Evolutionary conservation across 2,888 invertebrate genomes (phyloP), one percentile per base, ranked within the genome.

Genomic region (Steinernema scapterisci): DNA sequence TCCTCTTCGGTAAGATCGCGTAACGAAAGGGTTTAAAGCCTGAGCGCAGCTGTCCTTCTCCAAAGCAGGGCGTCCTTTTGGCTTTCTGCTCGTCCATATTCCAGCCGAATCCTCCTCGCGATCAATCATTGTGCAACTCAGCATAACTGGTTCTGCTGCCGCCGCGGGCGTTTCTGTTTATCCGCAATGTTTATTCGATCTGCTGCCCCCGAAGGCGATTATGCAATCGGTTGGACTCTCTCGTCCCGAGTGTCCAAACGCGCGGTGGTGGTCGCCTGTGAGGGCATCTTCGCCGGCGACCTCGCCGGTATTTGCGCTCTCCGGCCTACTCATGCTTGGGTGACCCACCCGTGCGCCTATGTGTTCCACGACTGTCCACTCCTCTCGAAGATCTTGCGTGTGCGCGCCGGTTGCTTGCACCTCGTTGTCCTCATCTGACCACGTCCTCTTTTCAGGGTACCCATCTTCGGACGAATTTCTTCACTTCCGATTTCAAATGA

Each of bases 181-280:
- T 54, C 54, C 63, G 63, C 63, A 63, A 63, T 63, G 63, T 63
- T 63, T 63, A 63, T 25, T 21, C 63, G 63, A 38, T 63, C 63
- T 63, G 63, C 27, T 63, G 63, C 63, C 27, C 63, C 63, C 63
- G 63, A 63, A 31, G 63, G 54, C 54, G 54, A 27, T 63, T 63
- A 63, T 63, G 63, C 63, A 63, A 63, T 31, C 63, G 27, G 3
- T 27, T 16, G 31, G 16, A 21, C 63, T 31, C 63, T 54, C 38
- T 38, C 38, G 38, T 38, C 38, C 38, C 54, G 25, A 54, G 54
- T 54, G 54, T 25, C 23, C 54, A 19, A 48, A 48, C 48, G 48
- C 19, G n/a, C 45, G 13, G 48, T 48, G 48, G 48, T 48, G 48
- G 48, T 48, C 48, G 48, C 7, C 13, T 54, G 54, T 54, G 23